Conservation (phyloP, 2,888 invertebrate species). For the Xestia sexstrigata region DNA sequence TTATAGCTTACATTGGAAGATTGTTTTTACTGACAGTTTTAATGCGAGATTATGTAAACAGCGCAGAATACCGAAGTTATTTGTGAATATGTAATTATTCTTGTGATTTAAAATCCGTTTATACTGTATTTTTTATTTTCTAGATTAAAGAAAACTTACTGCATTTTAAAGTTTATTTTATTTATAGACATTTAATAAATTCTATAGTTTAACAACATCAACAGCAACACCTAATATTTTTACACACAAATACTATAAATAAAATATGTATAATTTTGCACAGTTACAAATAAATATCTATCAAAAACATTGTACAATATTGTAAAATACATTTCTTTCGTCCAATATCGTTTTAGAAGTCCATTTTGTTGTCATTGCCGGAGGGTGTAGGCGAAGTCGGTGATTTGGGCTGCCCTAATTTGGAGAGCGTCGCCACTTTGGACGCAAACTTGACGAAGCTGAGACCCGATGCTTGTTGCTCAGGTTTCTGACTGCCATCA, state of each 20-base stretch:
- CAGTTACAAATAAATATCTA: slow-evolving; percentile 9
- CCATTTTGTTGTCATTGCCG: slow-evolving; percentile 79
- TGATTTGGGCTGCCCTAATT: slow-evolving; percentile 82
- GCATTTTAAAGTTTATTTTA: slow-evolving; percentile 77
- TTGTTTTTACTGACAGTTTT: slow-evolving; percentile 87
- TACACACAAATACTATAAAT: not conserved
- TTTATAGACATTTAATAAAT: slow-evolving; percentile 48
- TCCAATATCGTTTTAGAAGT: slow-evolving; percentile 73
- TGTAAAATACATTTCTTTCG: not conserved
- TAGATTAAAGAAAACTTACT: slow-evolving; percentile 91
- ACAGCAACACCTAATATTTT: not conserved
- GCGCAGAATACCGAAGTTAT: slow-evolving; percentile 85
- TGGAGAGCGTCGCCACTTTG: slow-evolving; percentile 85
- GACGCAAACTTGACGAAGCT: slow-evolving; percentile 87
- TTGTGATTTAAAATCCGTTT: slow-evolving; percentile 91
- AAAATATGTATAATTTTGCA: not conserved
- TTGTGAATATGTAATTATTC: slow-evolving; percentile 91
- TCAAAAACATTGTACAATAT: slow-evolving; percentile 17
- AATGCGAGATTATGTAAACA: slow-evolving; percentile 84
- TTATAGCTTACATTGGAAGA: slow-evolving; percentile 86
- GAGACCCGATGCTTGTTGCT: slow-evolving; percentile 81
- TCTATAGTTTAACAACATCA: slow-evolving; percentile 8
- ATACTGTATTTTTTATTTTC: slow-evolving; percentile 91
- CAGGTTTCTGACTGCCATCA: slow-evolving; percentile 81
- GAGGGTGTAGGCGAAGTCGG: slow-evolving; percentile 83